These are phyloP conservation scores for Amphipoea oculea DNA, from an alignment of 2,888 invertebrate species.

Conservation along the genomic window DNA sequence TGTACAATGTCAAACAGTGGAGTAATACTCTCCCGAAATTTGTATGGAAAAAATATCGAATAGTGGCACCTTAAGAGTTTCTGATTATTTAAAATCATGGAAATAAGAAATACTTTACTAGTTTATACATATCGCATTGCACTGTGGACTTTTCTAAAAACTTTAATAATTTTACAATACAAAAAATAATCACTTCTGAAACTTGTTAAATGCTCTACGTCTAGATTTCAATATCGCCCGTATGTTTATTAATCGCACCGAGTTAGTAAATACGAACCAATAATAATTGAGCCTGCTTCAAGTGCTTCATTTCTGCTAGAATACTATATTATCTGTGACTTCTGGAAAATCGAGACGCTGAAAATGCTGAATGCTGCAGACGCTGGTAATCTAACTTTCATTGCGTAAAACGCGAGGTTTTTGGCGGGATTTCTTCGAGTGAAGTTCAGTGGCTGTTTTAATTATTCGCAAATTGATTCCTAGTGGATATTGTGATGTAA, in stretches of 20 bases:
- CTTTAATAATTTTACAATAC: neutral
- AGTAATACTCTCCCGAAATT: no score
- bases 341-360: neutral
- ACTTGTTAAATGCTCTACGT: neutral
- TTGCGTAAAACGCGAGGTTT: slow-evolving; percentile 12
- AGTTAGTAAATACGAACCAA: neutral
- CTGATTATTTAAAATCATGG: neutral
- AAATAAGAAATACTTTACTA: neutral
- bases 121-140: neutral
- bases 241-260: neutral
- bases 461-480: no score
- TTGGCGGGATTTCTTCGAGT: no score
- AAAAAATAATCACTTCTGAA: neutral
- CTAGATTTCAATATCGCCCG: neutral
- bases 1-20: no score
- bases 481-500: no score
- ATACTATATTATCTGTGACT: no score
- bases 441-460: no score
- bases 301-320: no score
- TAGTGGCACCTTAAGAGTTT: no score
- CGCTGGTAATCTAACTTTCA: no score
- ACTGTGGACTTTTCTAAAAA: neutral
- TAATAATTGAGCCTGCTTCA: no score
- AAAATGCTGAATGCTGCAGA: neutral
- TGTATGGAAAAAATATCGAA: no score